Conservation (phyloP, 2,113 vertebrate species). For the human (Homo sapiens) region GRCh38 chr11:13876001-13876500, state of each 20-base stretch:
- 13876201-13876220: slow-evolving; percentile 35
- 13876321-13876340: not conserved
- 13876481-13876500: not conserved
- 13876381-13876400: not conserved
- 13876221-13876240: not conserved
- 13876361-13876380: not conserved
- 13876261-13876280: not conserved
- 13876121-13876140: not conserved
- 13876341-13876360: not conserved
- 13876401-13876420: not conserved
- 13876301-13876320: not conserved
- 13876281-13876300: not conserved
- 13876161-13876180: not conserved
- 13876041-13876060: slow-evolving; percentile 42
- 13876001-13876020: slow-evolving; percentile 73
- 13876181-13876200: not conserved
- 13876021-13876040: slow-evolving; percentile 71
- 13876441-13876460: not conserved
- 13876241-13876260: not conserved
- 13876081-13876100: slow-evolving; percentile 63
- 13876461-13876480: not conserved
- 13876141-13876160: not conserved
- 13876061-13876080: slow-evolving; percentile 59
- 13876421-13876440: not conserved
- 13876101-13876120: not conserved